phyloP scores from a whole-genome alignment of 1,140 invertebrate species.

The Lethrus apterus region DNA sequence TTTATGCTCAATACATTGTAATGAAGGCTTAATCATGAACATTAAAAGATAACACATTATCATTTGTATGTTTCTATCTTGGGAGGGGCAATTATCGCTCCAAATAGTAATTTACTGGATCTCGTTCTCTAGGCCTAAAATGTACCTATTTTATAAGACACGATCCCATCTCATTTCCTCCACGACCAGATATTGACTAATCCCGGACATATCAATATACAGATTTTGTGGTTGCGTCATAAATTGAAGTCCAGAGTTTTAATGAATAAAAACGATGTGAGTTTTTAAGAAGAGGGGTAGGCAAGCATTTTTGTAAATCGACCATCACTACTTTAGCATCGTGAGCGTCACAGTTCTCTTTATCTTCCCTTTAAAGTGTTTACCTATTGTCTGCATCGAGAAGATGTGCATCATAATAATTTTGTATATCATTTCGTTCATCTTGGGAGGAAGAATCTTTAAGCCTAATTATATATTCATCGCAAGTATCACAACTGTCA shows the following conservation, averaged over 20 bases:
- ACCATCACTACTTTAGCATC: slow-evolving; percentile 16
- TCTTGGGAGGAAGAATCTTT: slow-evolving; percentile 13
- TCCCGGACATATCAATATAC: no score
- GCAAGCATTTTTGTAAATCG: slow-evolving; percentile 19
- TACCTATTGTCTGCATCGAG: slow-evolving; percentile 13
- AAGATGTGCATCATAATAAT: slow-evolving; percentile 14
- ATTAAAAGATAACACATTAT: no score
- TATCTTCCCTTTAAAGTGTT: slow-evolving; percentile 10
- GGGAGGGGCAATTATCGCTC: no score
- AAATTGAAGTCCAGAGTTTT: slow-evolving; percentile 16
- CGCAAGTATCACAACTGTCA: slow-evolving; percentile 15
- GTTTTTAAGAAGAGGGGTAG: slow-evolving; percentile 17
- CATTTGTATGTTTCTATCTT: no score
- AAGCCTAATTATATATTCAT: slow-evolving; percentile 17
- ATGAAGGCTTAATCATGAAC: no score
- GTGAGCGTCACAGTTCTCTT: slow-evolving; percentile 12
- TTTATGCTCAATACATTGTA: no score
- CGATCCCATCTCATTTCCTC: slow-evolving; percentile 4
- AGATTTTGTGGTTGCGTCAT: no score
- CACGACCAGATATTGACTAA: no score
- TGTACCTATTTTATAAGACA: no score
- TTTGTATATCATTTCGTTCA: slow-evolving; percentile 14
- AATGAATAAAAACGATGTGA: slow-evolving; percentile 15
- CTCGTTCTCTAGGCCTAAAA: no score
- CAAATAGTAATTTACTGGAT: no score